Conservation (phyloP, 2,888 invertebrate species). For the Sarcophaga subvicina region DNA sequence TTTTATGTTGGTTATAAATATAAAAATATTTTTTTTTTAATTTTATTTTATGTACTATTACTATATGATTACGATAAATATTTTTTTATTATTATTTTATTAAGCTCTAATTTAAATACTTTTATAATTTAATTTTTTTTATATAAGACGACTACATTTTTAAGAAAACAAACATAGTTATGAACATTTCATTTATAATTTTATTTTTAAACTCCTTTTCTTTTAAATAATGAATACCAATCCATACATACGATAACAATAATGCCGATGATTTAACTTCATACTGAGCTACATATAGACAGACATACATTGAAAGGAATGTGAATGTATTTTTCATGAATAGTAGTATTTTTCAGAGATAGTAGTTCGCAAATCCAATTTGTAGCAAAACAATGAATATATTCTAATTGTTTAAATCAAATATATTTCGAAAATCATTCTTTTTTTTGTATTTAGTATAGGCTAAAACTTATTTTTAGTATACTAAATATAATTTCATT, state of each 20-base stretch:
- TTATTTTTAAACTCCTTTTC: conserved; percentile 11
- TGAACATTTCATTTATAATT: conserved; percentile 30
- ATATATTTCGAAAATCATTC: too few species aligned
- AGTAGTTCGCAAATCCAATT: too few species aligned
- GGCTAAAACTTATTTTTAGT: too few species aligned
- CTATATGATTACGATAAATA: conserved; percentile 26
- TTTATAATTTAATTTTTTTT: conserved; percentile 36
- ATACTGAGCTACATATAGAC: not conserved
- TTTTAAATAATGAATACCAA: conserved; percentile 6
- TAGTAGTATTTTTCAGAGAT: too few species aligned
- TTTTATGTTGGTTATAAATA: conserved; percentile 50
- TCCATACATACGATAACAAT: conserved; percentile 17
- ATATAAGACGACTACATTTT: not conserved
- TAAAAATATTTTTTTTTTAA: conserved; percentile 17
- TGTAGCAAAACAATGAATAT: too few species aligned
- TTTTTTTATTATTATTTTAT: conserved; percentile 41
- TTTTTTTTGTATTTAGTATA: too few species aligned
- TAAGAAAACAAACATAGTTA: conserved; percentile 25
- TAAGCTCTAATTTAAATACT: conserved; percentile 48
- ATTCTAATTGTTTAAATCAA: too few species aligned
- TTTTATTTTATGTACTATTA: conserved; percentile 48
- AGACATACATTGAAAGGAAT: conserved; percentile 62
- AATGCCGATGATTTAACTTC: not conserved
- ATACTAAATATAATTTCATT: too few species aligned
- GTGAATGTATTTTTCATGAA: conserved; percentile 1